phyloP scores from a whole-genome alignment of 2,797 vertebrate species.

The Amniataba percoides region DNA sequence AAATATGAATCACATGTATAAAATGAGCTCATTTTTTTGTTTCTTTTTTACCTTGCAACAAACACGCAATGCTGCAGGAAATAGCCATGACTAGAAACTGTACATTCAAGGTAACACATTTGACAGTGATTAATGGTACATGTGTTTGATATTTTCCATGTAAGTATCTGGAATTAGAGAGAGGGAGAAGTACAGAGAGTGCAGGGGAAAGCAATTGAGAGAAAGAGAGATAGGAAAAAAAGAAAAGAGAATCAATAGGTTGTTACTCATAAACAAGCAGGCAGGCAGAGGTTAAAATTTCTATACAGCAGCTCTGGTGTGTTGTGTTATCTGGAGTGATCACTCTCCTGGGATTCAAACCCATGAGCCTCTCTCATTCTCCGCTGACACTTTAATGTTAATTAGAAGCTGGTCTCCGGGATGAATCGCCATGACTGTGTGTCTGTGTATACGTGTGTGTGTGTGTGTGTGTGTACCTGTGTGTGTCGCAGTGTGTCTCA shows the following conservation, averaged over 20 bases:
- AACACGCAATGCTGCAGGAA: background rate
- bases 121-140: slow-evolving; percentile 9
- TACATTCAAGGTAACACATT: background rate
- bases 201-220: background rate
- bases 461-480: slow-evolving; percentile 47
- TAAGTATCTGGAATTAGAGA: slow-evolving; percentile 15
- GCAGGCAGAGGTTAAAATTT: slow-evolving; percentile 54
- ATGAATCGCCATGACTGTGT: slow-evolving; percentile 76
- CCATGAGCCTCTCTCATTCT: slow-evolving; percentile 74
- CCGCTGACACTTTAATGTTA: slow-evolving; percentile 81
- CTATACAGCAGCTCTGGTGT: slow-evolving; percentile 41
- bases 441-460: slow-evolving; percentile 53
- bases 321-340: slow-evolving; percentile 68
- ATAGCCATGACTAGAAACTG: background rate
- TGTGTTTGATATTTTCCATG: slow-evolving; percentile 12
- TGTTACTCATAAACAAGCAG: slow-evolving; percentile 18
- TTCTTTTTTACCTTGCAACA: slow-evolving; percentile 6
- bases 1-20: background rate
- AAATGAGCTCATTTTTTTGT: too few relatives aligned
- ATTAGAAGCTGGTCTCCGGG: slow-evolving; percentile 80
- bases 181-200: background rate
- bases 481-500: slow-evolving; percentile 63
- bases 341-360: slow-evolving; percentile 76
- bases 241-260: slow-evolving; percentile 1
- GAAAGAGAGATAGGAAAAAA: background rate